Evolutionary conservation across 2,888 invertebrate genomes (phyloP).

Genomic region (Hypolimnas misippus): DNA sequence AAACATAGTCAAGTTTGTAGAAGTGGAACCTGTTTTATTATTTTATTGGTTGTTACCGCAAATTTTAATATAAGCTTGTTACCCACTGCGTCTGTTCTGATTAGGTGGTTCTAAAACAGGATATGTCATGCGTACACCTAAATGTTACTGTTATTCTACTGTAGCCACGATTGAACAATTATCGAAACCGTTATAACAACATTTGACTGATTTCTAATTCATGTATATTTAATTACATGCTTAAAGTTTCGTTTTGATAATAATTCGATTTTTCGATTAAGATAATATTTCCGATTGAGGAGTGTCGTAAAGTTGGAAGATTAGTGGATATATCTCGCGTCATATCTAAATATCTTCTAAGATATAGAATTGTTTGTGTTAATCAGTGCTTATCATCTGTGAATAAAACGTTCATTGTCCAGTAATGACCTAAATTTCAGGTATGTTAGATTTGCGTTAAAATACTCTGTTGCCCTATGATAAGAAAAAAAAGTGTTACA

Average conservation of each 20-base stretch:
- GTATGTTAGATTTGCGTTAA: background rate
- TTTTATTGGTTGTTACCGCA: conserved; percentile 1
- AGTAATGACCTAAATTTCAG: conserved; percentile 8
- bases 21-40: conserved; percentile 1
- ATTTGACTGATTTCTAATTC: conserved; percentile 4
- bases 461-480: conserved; percentile 2
- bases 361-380: too few species aligned
- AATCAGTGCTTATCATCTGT: background rate
- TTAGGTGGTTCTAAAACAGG: background rate
- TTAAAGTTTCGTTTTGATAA: too few species aligned
- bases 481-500: too few species aligned
- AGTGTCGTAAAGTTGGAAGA: too few species aligned
- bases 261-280: too few species aligned
- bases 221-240: background rate
- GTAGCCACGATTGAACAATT: conserved; percentile 5
- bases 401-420: conserved; percentile 1
- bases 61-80: background rate
- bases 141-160: conserved; percentile 5
- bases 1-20: background rate
- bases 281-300: too few species aligned
- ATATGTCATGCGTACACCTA: background rate
- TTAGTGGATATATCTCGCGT: too few species aligned
- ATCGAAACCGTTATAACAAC: conserved; percentile 5
- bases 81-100: background rate
- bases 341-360: too few species aligned